Evolutionary conservation across 2,113 vertebrate genomes (phyloP), one percentile per base, ranked within the genome.

Genomic region (Pygathrix nemaeus): DNA sequence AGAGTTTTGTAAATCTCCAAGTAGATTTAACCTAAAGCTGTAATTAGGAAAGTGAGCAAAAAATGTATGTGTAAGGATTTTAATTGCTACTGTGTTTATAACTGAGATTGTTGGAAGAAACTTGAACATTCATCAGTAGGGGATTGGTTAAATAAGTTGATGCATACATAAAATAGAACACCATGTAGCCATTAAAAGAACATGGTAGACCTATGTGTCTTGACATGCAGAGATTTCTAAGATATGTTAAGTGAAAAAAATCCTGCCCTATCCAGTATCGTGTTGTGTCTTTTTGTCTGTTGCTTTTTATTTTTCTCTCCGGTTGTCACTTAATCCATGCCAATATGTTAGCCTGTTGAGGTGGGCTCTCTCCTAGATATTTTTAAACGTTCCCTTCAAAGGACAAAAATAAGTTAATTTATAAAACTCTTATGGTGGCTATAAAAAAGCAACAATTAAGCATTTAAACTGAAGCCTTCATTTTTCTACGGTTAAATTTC

Each of bases 1-100:
- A 45, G 81, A n/a, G 75, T 75, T 13, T 81, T 50, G 2, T 90
- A 84, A 92, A 76, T 89, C 75, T 92, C 80, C 43, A 70, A 66
- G 59, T 75, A 38, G 73, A 55, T 89, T 86, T 96, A 96, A 90
- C 55, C 40, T 89, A 86, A 91, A 93, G 89, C 61, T 90, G 21
- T 96, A 50, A 95, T 61, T 81, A 89, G 50, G 59, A 89, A 82
- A 83, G 91, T 55, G 45, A 89, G 93, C 52, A 78, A 89, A 78
- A 84, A 86, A 30, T 64, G 10, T 40, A 9, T 20, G 50, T 59
- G 13, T 50, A 78, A 59, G n/a, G 70, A 40, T 90, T 86, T 93
- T 97, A 94, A 93, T 85, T 83, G 57, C 40, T 50, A 3, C 10
- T 35, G 81, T 52, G 23, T 88, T 96, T 80, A 48, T 75, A 90